phyloP scores from a whole-genome alignment of 2,113 vertebrate genomes.

The Calcarius ornatus region DNA sequence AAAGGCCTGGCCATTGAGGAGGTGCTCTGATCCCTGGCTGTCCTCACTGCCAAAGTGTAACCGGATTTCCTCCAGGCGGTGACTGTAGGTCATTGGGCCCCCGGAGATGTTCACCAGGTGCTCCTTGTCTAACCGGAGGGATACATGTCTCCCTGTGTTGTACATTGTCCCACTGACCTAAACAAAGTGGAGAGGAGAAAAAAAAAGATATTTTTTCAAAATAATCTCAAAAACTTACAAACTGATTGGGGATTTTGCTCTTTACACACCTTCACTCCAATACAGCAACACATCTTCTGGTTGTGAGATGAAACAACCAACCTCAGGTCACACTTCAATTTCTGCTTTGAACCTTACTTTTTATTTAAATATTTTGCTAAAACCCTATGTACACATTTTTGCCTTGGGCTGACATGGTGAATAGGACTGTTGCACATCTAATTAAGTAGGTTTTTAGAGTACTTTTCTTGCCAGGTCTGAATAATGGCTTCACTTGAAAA shows the following conservation, averaged over 20 bases:
- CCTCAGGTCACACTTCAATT: background rate
- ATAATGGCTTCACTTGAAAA: constrained; percentile 20
- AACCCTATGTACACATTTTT: background rate
- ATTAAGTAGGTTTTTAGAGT: constrained; percentile 7
- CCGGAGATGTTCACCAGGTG: constrained; percentile 98
- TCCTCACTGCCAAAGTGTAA: constrained; percentile 97
- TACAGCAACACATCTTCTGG: accelerated
- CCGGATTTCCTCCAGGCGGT: constrained; percentile 95
- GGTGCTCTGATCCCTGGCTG: constrained; percentile 93
- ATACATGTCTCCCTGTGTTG: constrained; percentile 96
- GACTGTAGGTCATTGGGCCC: constrained; percentile 96
- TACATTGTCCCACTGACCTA: constrained; percentile 98
- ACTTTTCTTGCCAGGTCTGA: constrained; percentile 8
- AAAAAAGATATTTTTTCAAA: background rate
- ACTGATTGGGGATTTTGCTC: background rate
- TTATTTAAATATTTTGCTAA: constrained; percentile 39
- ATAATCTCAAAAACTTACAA: background rate
- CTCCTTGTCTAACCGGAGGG: constrained; percentile 94
- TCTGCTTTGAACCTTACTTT: background rate
- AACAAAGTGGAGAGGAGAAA: background rate
- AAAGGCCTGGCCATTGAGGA: constrained; percentile 97
- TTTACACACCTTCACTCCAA: background rate
- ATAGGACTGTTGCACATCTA: background rate
- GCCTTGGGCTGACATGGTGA: background rate
- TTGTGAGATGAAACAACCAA: background rate